Evolutionary conservation across 2,888 invertebrate species (phyloP).

Genomic region (Hyposoter dolosus): DNA sequence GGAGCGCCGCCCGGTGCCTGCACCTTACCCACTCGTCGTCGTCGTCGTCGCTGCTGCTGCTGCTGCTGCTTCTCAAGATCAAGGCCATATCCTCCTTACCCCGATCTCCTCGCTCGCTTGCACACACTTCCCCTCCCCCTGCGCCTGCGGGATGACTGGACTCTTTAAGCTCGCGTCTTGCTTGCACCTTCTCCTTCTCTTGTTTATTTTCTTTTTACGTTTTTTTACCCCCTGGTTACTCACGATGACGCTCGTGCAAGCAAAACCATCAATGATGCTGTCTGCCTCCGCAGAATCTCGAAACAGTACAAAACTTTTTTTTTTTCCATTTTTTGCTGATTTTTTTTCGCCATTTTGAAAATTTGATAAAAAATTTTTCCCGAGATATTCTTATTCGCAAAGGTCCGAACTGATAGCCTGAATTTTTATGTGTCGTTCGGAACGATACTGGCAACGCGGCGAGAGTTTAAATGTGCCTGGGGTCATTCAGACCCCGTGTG

Average conservation of each 20-base stretch:
- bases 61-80: constrained; percentile 80
- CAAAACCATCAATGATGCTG: constrained; percentile 28
- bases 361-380: too few relatives aligned
- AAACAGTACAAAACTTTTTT: neutral
- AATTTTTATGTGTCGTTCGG: too few relatives aligned
- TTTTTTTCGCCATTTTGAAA: too few relatives aligned
- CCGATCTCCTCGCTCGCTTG: constrained; percentile 48
- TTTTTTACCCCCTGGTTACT: constrained; percentile 15
- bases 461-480: too few relatives aligned
- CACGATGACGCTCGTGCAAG: constrained; percentile 3
- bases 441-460: too few relatives aligned
- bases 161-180: constrained; percentile 78
- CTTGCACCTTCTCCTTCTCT: constrained; percentile 59
- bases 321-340: too few relatives aligned
- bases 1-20: constrained; percentile 64
- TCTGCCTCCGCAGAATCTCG: neutral
- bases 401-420: too few relatives aligned
- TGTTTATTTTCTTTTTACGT: constrained; percentile 15
- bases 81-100: constrained; percentile 78
- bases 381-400: too few relatives aligned
- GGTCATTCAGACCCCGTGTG: too few relatives aligned
- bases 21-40: constrained; percentile 71
- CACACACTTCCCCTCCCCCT: constrained; percentile 45
- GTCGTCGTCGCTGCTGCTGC: too few relatives aligned
- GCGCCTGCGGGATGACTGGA: constrained; percentile 81